phyloP scores from a whole-genome alignment of 2,113 vertebrate genomes.

The Neogale vison region DNA sequence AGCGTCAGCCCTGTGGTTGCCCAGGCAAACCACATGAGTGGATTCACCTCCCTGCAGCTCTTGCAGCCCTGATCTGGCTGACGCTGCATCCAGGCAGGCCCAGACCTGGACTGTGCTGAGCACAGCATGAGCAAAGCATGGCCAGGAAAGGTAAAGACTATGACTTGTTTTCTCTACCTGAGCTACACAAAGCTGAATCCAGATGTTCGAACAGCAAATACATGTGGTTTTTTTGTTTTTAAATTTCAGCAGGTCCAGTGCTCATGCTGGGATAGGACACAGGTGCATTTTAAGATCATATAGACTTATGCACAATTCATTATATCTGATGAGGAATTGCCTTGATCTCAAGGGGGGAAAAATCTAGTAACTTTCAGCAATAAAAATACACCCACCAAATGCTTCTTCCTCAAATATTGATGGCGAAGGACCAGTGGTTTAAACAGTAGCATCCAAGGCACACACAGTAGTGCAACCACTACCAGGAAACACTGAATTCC shows the following conservation, averaged over 20 bases:
- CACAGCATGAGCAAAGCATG: background rate
- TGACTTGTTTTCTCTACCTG: constrained; percentile 25
- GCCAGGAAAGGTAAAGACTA: background rate
- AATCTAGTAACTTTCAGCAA: background rate
- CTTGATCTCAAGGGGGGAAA: constrained; percentile 10
- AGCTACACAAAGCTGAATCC: constrained; percentile 67
- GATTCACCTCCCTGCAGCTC: background rate
- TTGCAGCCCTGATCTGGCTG: background rate
- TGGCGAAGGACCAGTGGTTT: constrained; percentile 94
- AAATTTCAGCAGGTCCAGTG: constrained; percentile 45
- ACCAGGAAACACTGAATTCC: constrained; percentile 93
- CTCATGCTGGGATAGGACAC: constrained; percentile 9
- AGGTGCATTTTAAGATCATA: constrained; percentile 42
- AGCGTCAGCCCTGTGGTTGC: constrained; percentile 18
- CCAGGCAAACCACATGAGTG: constrained; percentile 46
- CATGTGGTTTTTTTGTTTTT: background rate
- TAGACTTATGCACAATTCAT: background rate
- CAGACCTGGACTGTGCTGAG: constrained; percentile 37
- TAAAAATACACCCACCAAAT: constrained; percentile 89
- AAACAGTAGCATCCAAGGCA: constrained; percentile 95
- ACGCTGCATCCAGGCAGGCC: background rate
- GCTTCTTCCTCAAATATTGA: constrained; percentile 91
- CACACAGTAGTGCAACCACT: constrained; percentile 92
- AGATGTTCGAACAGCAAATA: constrained; percentile 57
- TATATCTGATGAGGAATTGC: background rate